Evolutionary conservation across 2,797 vertebrate genomes (phyloP), one percentile per base, ranked within the genome.

Genomic region (Poeciliopsis gracilis): DNA sequence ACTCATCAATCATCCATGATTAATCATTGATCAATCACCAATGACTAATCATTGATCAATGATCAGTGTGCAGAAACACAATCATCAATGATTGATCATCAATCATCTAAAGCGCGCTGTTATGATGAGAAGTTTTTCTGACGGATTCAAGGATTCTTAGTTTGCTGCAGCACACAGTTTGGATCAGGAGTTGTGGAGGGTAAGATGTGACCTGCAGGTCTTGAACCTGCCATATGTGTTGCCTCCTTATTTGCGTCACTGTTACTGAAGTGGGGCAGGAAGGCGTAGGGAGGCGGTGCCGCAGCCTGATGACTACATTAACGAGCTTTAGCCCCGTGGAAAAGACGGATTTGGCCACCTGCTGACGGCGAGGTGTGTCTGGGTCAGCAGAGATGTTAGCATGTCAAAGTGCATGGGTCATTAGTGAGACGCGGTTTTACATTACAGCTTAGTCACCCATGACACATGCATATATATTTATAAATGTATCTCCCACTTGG

Each of bases 261-360:
- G 85, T 78, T 49, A 73, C 51, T 13, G 84, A 86, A 88, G 82
- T 78, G 72, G 90, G 84, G 84, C 89, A 90, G 53, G 79, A 81
- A 81, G 82, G 23, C 49, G 83, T 88, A 89, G 53, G 78, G 82
- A 81, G 82, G 23, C 49, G 69, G 77, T 75, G 49, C 61, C 73
- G 85, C 79, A 71, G 81, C 76, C 88, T 85, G 89, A 80, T 88
- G 83, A 55, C 82, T 82, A 84, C 85, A 78, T 88, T 89, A 93
- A 88, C 85, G 5, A 85, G 89, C 85, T 87, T 93, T 92, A 93
- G 84, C 67, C 77, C 66, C 55, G 78, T 5, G 80, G 33, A 77
- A 84, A 87, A 90, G 89, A 84, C 76, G 85, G 91, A 90, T 93
- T 93, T 91, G 89, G 76, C 90, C 93, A 92, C 91, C 90, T 94